phyloP scores from a whole-genome alignment of 2,113 vertebrate genomes.

The Pimephales promelas region DNA sequence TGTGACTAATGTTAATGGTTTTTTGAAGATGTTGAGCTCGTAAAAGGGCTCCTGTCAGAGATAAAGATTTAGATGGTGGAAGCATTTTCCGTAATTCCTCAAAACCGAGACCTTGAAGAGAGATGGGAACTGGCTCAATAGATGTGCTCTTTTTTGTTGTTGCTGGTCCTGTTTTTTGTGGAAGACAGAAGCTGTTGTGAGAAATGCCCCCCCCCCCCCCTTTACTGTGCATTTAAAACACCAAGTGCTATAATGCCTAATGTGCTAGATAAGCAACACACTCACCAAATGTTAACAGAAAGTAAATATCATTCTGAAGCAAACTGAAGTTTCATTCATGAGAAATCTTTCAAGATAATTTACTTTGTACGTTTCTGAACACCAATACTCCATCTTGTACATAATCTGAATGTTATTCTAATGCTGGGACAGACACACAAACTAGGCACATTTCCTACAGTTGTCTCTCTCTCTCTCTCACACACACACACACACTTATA shows the following conservation, averaged over 20 bases:
- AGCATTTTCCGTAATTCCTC: neutral
- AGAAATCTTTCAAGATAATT: neutral
- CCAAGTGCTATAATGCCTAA: neutral
- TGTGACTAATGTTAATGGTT: constrained; percentile 12
- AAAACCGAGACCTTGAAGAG: constrained; percentile 4
- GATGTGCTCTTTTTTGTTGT: neutral
- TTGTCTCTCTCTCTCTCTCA: constrained; percentile 46
- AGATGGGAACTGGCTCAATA: neutral
- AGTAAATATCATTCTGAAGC: neutral
- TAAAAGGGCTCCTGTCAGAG: constrained; percentile 14
- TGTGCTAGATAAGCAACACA: neutral
- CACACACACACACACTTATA: constrained; percentile 51
- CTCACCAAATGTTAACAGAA: neutral
- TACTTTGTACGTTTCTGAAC: neutral
- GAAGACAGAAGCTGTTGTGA: neutral
- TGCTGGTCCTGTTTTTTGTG: neutral
- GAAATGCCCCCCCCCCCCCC: too few relatives aligned
- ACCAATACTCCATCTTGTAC: neutral
- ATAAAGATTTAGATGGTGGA: constrained; percentile 15
- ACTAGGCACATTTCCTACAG: neutral
- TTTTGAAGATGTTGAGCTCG: neutral
- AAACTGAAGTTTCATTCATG: neutral
- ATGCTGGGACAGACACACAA: constrained; percentile 5
- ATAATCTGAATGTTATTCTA: neutral
- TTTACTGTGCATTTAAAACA: neutral